Evolutionary conservation across 2,113 vertebrate species (phyloP).

Genomic region (Electrona antarctica): DNA sequence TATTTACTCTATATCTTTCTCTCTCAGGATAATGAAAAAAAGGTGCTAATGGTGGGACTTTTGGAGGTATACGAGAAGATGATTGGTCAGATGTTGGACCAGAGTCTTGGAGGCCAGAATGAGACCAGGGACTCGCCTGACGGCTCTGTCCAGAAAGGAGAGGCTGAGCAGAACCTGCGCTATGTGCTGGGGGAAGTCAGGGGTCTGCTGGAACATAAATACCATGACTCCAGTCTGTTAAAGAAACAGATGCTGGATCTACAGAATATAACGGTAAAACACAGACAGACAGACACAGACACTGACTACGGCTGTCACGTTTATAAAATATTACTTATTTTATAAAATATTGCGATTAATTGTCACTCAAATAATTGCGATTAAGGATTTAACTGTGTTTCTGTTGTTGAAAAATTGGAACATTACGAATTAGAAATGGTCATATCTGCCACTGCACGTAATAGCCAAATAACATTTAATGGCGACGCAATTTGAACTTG

Average conservation of each 20-base stretch:
- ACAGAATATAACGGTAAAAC: constrained; percentile 42
- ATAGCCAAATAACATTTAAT: no score
- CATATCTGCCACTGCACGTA: neutral
- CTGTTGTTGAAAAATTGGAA: no score
- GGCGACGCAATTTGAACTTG: no score
- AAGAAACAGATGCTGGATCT: constrained; percentile 23
- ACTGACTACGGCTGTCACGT: neutral
- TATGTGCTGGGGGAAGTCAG: constrained; percentile 41
- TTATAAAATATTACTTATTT: no score
- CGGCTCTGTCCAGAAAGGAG: neutral
- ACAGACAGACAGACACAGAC: neutral
- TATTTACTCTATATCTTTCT: neutral
- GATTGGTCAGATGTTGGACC: constrained; percentile 49
- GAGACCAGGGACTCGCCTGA: neutral
- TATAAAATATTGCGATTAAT: no score
- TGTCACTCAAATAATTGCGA: no score
- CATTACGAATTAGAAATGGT: neutral
- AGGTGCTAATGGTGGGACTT: constrained; percentile 37
- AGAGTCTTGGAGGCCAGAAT: neutral
- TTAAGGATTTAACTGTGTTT: no score
- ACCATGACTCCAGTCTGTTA: constrained; percentile 32
- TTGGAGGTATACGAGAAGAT: constrained; percentile 60
- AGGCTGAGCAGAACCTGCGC: neutral
- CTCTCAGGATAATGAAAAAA: constrained; percentile 28
- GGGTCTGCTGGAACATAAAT: neutral